phyloP scores from a whole-genome alignment of 2,113 vertebrate genomes.

The Toxotes chatareus region DNA sequence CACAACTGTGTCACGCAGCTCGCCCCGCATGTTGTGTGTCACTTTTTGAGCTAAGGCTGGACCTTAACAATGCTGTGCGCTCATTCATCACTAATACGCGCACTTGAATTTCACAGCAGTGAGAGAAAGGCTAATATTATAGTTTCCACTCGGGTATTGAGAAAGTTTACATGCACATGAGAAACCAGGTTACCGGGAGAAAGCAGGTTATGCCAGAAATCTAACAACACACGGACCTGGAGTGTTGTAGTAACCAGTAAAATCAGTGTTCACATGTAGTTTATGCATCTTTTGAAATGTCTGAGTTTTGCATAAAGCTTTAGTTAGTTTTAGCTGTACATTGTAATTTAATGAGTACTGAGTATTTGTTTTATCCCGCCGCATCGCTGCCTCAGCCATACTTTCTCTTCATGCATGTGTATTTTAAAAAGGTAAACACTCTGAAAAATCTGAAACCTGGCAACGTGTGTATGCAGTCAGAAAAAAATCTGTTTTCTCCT shows the following conservation, averaged over 20 bases:
- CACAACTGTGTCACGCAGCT: slow-evolving; percentile 24
- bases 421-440: too few species aligned
- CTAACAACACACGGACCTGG: neutral
- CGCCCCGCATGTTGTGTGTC: slow-evolving; percentile 8
- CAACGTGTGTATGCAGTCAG: too few species aligned
- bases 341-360: too few species aligned
- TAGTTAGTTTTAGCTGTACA: too few species aligned
- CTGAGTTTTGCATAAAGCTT: too few species aligned
- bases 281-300: neutral
- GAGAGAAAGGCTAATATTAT: neutral
- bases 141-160: neutral
- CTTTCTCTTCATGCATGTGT: too few species aligned
- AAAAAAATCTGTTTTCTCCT: neutral
- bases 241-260: neutral
- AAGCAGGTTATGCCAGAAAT: neutral
- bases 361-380: too few species aligned
- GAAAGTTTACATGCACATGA: neutral
- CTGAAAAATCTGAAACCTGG: neutral
- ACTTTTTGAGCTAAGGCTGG: neutral
- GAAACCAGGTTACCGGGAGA: neutral
- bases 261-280: neutral
- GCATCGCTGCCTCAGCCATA: too few species aligned
- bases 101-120: slow-evolving; percentile 41
- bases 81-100: slow-evolving; percentile 4
- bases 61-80: slow-evolving; percentile 16